These are phyloP conservation scores for Triplophysa yarkandensis DNA, from an alignment of 2,797 vertebrate species.

Conservation along the genomic window DNA sequence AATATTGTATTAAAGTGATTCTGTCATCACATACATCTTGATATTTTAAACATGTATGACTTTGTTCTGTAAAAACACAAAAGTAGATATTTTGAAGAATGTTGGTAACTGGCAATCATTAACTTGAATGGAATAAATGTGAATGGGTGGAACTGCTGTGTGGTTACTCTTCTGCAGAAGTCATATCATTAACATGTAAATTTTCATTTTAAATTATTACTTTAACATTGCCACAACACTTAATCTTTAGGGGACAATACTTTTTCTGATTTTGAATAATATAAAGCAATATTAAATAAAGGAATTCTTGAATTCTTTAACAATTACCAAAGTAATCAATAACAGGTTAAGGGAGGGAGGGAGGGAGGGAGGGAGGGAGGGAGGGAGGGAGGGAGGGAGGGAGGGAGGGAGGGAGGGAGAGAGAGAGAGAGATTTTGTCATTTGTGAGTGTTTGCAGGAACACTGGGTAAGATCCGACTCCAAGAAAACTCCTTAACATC, in stretches of 20 bases:
- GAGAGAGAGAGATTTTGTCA: constrained; percentile 23
- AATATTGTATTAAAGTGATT: neutral
- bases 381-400: neutral
- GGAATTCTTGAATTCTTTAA: neutral
- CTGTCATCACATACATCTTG: no score
- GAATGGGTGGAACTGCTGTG: no score
- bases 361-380: neutral
- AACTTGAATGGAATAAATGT: no score
- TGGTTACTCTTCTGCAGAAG: no score
- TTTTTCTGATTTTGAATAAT: neutral
- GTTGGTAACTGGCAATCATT: no score
- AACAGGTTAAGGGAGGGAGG: neutral
- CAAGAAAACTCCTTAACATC: neutral
- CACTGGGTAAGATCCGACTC: constrained; percentile 4
- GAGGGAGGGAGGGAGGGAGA: constrained; percentile 5
- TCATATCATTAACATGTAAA: no score
- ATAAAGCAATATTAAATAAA: neutral
- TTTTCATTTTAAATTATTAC: no score
- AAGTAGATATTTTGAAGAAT: no score
- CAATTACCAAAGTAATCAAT: neutral
- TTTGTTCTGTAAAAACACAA: no score
- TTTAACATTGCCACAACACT: no score
- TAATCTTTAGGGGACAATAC: neutral
- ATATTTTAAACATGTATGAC: no score
- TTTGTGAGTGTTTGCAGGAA: constrained; percentile 11